phyloP scores from a whole-genome alignment of 2,888 invertebrate genomes.

The Patella depressa region DNA sequence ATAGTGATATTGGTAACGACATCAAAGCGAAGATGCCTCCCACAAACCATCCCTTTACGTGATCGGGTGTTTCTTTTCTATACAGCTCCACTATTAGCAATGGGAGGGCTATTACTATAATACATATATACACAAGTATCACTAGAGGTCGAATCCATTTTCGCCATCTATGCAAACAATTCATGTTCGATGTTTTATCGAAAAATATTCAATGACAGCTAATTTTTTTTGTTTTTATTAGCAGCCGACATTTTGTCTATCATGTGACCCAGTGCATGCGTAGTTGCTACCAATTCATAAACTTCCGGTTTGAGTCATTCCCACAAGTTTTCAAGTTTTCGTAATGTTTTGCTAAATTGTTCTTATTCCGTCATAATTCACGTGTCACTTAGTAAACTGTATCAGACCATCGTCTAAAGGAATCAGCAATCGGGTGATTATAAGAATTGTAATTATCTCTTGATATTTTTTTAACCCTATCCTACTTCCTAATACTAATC shows the following conservation, averaged over 20 bases:
- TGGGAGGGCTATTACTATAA: constrained; percentile 88
- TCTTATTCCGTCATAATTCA: too few relatives aligned
- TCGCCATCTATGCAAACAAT: constrained; percentile 77
- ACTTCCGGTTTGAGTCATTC: constrained; percentile 16
- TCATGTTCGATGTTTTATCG: constrained; percentile 34
- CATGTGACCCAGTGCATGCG: constrained; percentile 28
- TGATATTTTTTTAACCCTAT: too few relatives aligned
- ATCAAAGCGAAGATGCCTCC: constrained; percentile 93
- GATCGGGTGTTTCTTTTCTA: constrained; percentile 79
- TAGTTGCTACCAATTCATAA: neutral
- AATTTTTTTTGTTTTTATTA: constrained; percentile 15
- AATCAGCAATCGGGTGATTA: too few relatives aligned
- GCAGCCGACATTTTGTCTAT: constrained; percentile 32
- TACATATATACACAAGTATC: constrained; percentile 83
- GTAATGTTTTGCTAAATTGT: too few relatives aligned
- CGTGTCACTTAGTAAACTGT: too few relatives aligned
- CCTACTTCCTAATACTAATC: too few relatives aligned
- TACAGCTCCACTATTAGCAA: constrained; percentile 85
- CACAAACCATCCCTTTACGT: constrained; percentile 84
- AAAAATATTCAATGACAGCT: neutral
- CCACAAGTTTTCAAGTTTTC: neutral
- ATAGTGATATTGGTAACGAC: constrained; percentile 91
- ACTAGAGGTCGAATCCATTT: constrained; percentile 91
- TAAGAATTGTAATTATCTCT: too few relatives aligned
- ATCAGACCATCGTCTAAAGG: too few relatives aligned